Percentiles rank a stretch among this genome's conserved stretches.
These are phyloP conservation scores for Palaemon carinicauda DNA, from an alignment of 1,140 invertebrate genomes.

Conservation along the genomic window DNA sequence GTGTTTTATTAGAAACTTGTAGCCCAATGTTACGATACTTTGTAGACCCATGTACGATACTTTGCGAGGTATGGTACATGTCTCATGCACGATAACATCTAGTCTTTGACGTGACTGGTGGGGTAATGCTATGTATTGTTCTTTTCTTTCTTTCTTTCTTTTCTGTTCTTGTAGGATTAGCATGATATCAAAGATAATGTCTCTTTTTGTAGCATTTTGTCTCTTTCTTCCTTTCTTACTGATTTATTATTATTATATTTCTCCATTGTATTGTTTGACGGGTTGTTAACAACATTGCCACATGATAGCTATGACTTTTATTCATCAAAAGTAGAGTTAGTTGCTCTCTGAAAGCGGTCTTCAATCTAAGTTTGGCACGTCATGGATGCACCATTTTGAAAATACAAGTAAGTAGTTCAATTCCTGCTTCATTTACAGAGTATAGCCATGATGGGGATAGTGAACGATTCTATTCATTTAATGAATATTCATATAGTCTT, in stretches of 20 bases:
- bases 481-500: not conserved
- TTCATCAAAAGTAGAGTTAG: too few species aligned
- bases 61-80: not conserved
- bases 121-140: conserved; percentile 30
- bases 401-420: too few species aligned
- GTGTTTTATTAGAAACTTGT: too few species aligned
- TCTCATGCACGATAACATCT: conserved; percentile 45
- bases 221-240: not conserved
- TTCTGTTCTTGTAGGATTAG: not conserved
- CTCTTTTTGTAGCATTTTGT: conserved; percentile 12
- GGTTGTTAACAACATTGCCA: too few species aligned
- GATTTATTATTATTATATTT: not conserved
- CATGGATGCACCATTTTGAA: too few species aligned
- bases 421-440: not conserved
- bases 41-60: conserved; percentile 19
- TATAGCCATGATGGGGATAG: not conserved
- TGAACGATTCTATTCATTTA: not conserved
- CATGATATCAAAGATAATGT: conserved; percentile 14
- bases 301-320: too few species aligned
- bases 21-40: too few species aligned
- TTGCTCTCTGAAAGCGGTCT: too few species aligned
- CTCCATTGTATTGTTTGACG: too few species aligned
- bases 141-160: not conserved
- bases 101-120: conserved; percentile 45
- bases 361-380: too few species aligned